Conservation (phyloP, 2,797 vertebrate species). For the Anguilla pacifica region DNA sequence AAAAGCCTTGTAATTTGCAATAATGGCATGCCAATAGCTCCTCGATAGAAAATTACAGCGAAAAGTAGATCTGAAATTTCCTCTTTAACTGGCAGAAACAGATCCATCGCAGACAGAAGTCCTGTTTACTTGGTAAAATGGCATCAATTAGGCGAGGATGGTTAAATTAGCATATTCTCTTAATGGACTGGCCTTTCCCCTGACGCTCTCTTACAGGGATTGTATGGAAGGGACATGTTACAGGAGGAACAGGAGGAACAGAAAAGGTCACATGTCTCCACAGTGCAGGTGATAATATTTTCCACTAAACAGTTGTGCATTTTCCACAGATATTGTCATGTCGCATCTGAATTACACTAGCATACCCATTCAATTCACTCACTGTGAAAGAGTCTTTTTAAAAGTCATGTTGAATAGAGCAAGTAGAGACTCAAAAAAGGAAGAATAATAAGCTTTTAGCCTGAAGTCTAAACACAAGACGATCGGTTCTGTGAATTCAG, state of each 20-base stretch:
- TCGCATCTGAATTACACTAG: conserved; percentile 54
- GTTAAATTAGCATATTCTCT: conserved; percentile 85
- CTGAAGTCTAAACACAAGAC: background rate
- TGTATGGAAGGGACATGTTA: conserved; percentile 83
- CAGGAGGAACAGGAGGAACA: conserved; percentile 75
- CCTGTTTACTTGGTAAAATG: conserved; percentile 87
- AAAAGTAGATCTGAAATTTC: conserved; percentile 77
- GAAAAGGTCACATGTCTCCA: conserved; percentile 85
- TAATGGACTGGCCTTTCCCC: conserved; percentile 85
- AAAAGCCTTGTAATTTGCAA: conserved; percentile 88
- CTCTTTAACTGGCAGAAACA: conserved; percentile 79
- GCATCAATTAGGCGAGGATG: conserved; percentile 84
- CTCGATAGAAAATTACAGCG: conserved; percentile 78
- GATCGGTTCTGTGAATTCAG: background rate
- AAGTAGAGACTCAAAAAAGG: background rate
- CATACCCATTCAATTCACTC: conserved; percentile 3
- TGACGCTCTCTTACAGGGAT: conserved; percentile 68
- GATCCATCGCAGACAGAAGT: conserved; percentile 75
- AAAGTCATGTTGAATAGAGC: background rate
- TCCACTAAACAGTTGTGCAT: conserved; percentile 81
- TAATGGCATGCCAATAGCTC: conserved; percentile 86
- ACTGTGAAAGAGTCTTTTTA: conserved; percentile 14
- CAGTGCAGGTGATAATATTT: conserved; percentile 80
- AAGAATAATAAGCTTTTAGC: background rate
- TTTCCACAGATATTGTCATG: conserved; percentile 76